Evolutionary conservation across 1,140 invertebrate genomes (phyloP), one percentile per base, ranked within the genome.

Genomic region (Pogonognathellus flavescens): DNA sequence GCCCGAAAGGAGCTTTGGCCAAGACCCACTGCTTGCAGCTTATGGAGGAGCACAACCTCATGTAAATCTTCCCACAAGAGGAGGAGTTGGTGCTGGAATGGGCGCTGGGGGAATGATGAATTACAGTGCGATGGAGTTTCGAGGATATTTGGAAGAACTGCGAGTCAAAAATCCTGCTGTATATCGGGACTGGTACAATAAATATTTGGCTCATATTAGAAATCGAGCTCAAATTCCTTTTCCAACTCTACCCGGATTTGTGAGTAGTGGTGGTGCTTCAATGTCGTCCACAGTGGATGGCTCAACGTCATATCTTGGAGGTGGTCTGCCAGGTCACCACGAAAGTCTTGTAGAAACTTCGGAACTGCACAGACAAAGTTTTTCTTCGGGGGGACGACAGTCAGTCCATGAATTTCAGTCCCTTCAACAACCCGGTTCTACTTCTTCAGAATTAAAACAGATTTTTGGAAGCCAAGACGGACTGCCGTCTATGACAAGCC

Each of bases 121-220:
- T 20, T 55, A 25, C 3, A 81, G 55, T 57, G 52, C 80, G 6
- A 81, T 81, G 52, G 80, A 93, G 90, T 89, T 92, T 88, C 92
- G 93, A 89, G 90, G 94, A 91, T 94, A 95, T 91, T 94, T 95
- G 89, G 94, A 96, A 90, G 95, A 95, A 90, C 91, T 96, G 88
- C 92, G 95, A 14, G 91, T 93, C 55, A 94, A 93, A 49, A 94
- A 96, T 93, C 95, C 95, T 7, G 93, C 93, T 80, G 93, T 93
- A 53, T 96, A 96, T 91, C 92, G 94, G 66, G 93, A 94, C 89
- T 93, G 94, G 92, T 96, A 96, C 90, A 92, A 94, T 87, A 94
- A 94, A 90, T 94, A 95, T 90, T 90, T 90, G 90, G 89, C 90
- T 25, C 89, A 90, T 55, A 70, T 62, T 20, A n/a, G 82, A 16